Evolutionary conservation across 2,888 invertebrate genomes (phyloP).

Genomic region (Acanthosepion esculentum): DNA sequence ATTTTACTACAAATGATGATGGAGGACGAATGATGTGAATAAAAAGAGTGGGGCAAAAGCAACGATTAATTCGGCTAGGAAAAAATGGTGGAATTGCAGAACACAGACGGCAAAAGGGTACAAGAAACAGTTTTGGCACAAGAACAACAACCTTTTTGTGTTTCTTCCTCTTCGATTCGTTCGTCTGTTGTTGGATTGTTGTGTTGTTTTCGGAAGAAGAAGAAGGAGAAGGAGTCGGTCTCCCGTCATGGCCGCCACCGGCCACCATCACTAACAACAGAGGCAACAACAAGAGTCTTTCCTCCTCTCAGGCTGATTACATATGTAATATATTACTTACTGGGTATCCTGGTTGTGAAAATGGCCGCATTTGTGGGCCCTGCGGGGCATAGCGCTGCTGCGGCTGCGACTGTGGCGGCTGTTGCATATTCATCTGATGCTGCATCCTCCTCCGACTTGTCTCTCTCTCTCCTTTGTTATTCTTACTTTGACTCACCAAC

Average conservation of each 20-base stretch:
- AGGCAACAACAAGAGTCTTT: not conserved
- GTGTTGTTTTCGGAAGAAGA: conserved; percentile 2
- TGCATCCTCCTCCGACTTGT: conserved; percentile 42
- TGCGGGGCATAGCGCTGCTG: conserved; percentile 57
- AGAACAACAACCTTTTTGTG: conserved; percentile 12
- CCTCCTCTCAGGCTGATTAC: conserved; percentile 43
- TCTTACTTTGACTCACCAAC: not conserved
- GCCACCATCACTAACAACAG: not conserved
- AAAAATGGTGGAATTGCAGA: not conserved
- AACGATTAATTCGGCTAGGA: too few relatives aligned
- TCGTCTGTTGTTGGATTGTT: not conserved
- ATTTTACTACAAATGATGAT: not conserved
- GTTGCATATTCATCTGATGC: conserved; percentile 53
- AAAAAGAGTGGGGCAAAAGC: not conserved
- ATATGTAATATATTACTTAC: conserved; percentile 54
- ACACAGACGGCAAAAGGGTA: not conserved
- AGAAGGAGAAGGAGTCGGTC: not conserved
- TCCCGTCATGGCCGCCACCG: not conserved
- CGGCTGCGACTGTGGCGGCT: conserved; percentile 54
- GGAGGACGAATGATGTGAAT: not conserved
- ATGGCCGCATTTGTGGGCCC: conserved; percentile 64
- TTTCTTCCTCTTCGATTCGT: not conserved
- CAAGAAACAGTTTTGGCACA: conserved; percentile 33
- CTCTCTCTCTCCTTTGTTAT: conserved; percentile 33
- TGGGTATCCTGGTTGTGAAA: conserved; percentile 60